A percentile compares a stretch with the other conserved stretches of the same genome.
These are phyloP conservation scores for Latrodectus hesperus DNA, from an alignment of 2,888 invertebrate species.

Conservation along the genomic window DNA sequence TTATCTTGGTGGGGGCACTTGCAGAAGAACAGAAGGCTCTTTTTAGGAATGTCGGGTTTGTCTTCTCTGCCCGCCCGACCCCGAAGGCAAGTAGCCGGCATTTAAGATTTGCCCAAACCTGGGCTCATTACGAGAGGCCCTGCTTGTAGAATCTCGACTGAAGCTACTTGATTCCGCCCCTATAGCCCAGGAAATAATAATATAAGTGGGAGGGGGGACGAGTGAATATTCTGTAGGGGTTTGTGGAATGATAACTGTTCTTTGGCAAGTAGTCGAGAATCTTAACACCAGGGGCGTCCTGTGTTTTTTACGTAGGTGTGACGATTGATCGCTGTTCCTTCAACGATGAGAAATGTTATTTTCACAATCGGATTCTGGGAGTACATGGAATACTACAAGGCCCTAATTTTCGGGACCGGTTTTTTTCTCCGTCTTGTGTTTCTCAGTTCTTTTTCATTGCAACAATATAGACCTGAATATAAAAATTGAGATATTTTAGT, in stretches of 20 bases:
- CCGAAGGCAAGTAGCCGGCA: conserved; percentile 28
- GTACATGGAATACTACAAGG: too few species aligned
- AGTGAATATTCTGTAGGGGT: conserved; percentile 7
- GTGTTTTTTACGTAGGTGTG: conserved; percentile 30
- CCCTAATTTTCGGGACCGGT: too few species aligned
- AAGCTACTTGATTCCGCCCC: conserved; percentile 49
- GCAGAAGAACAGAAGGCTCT: conserved; percentile 29
- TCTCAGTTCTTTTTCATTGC: too few species aligned
- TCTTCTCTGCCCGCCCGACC: conserved; percentile 35
- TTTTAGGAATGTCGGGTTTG: conserved; percentile 53
- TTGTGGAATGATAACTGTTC: conserved; percentile 18
- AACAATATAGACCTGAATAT: too few species aligned
- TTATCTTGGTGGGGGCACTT: conserved; percentile 52
- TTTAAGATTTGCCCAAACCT: conserved; percentile 58
- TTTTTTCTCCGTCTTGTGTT: too few species aligned
- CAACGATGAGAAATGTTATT: conserved; percentile 12
- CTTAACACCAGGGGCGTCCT: conserved; percentile 57
- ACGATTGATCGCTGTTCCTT: conserved; percentile 51
- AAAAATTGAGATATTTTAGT: too few species aligned
- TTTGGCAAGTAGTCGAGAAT: conserved; percentile 37
- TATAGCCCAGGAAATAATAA: conserved; percentile 32
- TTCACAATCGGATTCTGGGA: not conserved
- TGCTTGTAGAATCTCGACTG: conserved; percentile 17
- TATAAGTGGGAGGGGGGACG: conserved; percentile 25
- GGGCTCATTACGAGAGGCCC: conserved; percentile 40